Evolutionary conservation across 2,888 invertebrate species (phyloP).

Genomic region (Siphonodentalium dalli): DNA sequence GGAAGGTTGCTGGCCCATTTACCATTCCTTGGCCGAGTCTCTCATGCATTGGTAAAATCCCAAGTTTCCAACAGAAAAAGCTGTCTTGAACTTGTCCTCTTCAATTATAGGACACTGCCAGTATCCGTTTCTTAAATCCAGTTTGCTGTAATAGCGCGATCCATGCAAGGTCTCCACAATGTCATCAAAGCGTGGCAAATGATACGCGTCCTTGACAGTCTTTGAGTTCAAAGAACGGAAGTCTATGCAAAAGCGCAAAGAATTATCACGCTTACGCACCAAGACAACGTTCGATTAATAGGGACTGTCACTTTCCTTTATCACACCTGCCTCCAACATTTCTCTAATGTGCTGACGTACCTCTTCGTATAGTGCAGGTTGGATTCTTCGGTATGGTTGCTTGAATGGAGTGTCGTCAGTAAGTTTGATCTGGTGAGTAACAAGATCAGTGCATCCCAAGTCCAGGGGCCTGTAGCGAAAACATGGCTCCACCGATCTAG

Average conservation of each 20-base stretch:
- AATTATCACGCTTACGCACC: slow-evolving; percentile 5
- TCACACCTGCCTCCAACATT: slow-evolving; percentile 7
- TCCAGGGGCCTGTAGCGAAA: too few relatives aligned
- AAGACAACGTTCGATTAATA: slow-evolving; percentile 11
- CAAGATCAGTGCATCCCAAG: too few relatives aligned
- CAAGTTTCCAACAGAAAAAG: slow-evolving; percentile 19
- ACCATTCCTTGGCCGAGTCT: slow-evolving; percentile 42
- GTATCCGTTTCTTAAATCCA: slow-evolving; percentile 16
- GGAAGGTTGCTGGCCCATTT: slow-evolving; percentile 39
- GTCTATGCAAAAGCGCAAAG: slow-evolving; percentile 12
- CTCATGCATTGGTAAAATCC: slow-evolving; percentile 38
- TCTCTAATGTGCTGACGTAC: slow-evolving; percentile 21
- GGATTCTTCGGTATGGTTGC: too few relatives aligned
- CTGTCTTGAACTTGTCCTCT: slow-evolving; percentile 14
- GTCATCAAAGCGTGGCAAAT: too few relatives aligned
- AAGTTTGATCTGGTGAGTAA: too few relatives aligned
- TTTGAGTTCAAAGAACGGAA: too few relatives aligned
- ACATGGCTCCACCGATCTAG: too few relatives aligned
- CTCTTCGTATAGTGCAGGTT: too few relatives aligned
- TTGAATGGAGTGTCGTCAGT: too few relatives aligned
- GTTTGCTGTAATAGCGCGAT: too few relatives aligned
- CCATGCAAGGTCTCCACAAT: too few relatives aligned
- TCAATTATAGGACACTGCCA: slow-evolving; percentile 18
- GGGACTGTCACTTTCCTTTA: slow-evolving; percentile 3
- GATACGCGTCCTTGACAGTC: too few relatives aligned